Conservation (phyloP, 2,797 vertebrate genomes). For the Pachyuromys duprasi region DNA sequence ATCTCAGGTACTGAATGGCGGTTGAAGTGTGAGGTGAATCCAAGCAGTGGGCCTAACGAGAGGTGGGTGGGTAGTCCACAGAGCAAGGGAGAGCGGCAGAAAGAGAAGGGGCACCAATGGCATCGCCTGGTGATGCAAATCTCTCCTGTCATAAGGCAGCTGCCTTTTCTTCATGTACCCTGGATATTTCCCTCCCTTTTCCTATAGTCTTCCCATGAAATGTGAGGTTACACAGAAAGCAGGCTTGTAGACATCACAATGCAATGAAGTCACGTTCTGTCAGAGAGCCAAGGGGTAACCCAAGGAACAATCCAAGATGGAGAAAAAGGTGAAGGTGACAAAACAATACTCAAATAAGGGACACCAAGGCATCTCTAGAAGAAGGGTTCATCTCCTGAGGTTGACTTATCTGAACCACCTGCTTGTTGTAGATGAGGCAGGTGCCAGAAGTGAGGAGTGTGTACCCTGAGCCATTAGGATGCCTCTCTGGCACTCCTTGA, state of each 20-base stretch:
- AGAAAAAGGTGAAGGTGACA: neutral
- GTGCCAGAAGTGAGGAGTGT: neutral
- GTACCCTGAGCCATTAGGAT: neutral
- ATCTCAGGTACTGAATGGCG: neutral
- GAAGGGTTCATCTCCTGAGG: neutral
- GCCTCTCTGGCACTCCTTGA: neutral
- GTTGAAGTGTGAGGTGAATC: neutral
- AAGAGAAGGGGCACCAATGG: neutral
- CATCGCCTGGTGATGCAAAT: fast-evolving
- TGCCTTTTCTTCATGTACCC: neutral
- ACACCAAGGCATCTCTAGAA: neutral
- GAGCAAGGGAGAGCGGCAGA: neutral
- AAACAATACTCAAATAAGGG: neutral
- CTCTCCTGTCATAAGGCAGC: neutral
- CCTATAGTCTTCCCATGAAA: neutral
- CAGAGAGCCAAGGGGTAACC: neutral
- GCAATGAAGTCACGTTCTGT: neutral
- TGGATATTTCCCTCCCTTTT: neutral
- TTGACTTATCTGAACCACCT: neutral
- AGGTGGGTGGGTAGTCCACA: neutral
- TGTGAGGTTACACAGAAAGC: neutral
- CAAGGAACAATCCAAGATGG: neutral
- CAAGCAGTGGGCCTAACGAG: no score
- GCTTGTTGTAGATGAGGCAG: neutral
- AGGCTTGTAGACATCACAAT: neutral